Percentiles rank a stretch among this genome's conserved stretches.
These are phyloP conservation scores for Phthorimaea operculella DNA, from an alignment of 1,140 invertebrate genomes.

Conservation along the genomic window DNA sequence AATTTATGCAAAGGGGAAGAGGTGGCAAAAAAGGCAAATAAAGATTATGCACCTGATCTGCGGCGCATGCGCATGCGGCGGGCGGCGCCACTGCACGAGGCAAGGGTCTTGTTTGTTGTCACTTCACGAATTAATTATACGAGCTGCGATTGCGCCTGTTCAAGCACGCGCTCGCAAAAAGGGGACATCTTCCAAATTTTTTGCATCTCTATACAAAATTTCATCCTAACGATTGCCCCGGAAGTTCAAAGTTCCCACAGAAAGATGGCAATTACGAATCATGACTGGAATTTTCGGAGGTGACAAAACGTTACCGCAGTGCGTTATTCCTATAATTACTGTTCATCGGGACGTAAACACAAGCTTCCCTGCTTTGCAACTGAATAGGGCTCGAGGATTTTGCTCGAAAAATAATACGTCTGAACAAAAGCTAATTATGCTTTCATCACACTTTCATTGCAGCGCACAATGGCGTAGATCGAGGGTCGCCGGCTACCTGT, in stretches of 20 bases:
- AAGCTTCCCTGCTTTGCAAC: conserved; percentile 39
- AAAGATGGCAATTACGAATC: conserved; percentile 42
- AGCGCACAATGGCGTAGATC: conserved; percentile 31
- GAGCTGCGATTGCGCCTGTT: conserved; percentile 14
- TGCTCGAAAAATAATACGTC: conserved; percentile 46
- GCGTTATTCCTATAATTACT: conserved; percentile 40
- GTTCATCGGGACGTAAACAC: conserved; percentile 52
- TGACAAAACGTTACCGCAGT: conserved; percentile 28
- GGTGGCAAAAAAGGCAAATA: conserved; percentile 57
- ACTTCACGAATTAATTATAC: conserved; percentile 57
- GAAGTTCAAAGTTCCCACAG: conserved; percentile 14
- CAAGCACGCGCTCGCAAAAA: conserved; percentile 31
- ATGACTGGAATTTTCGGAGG: conserved; percentile 39
- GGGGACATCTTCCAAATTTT: conserved; percentile 29
- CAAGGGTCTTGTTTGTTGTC: conserved; percentile 41
- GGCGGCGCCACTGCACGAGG: conserved; percentile 17
- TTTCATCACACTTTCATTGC: conserved; percentile 29
- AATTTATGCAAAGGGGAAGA: conserved; percentile 66
- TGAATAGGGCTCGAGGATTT: conserved; percentile 38
- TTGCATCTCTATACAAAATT: conserved; percentile 28
- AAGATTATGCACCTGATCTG: conserved; percentile 61
- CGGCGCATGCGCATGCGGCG: conserved; percentile 43
- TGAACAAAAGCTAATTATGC: conserved; percentile 59
- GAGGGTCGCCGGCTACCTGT: conserved; percentile 30
- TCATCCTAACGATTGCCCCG: not conserved